These are phyloP conservation scores for Chrysocyon brachyurus DNA, from an alignment of 2,797 vertebrate species.

Conservation along the genomic window DNA sequence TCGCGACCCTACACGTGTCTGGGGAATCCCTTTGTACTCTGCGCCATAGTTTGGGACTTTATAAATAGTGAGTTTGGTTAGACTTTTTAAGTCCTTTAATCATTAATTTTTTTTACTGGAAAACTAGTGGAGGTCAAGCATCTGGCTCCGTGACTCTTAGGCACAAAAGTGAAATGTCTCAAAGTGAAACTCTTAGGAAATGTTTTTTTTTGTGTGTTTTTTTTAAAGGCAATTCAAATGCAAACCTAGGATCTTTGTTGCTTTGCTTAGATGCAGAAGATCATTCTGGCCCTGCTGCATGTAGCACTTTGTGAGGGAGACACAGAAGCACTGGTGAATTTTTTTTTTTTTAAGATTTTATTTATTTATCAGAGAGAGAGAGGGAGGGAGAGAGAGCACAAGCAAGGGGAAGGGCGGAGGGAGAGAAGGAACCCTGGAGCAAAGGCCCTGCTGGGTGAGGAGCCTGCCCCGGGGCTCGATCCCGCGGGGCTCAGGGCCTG, in stretches of 20 bases:
- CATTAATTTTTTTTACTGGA: slow-evolving; percentile 43
- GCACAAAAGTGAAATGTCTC: slow-evolving; percentile 48
- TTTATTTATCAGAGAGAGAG: not conserved
- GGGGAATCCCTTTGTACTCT: not conserved
- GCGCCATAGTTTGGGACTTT: slow-evolving; percentile 8
- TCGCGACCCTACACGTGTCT: not conserved
- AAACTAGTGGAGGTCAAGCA: slow-evolving; percentile 58
- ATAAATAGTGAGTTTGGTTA: slow-evolving; percentile 40
- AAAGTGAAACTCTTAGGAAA: slow-evolving; percentile 48
- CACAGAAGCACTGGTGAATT: not conserved
- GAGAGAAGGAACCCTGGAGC: not conserved
- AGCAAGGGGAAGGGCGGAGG: not conserved
- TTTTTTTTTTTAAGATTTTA: not conserved
- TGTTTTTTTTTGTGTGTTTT: too few species aligned
- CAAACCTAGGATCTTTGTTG: slow-evolving; percentile 55
- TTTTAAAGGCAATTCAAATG: slow-evolving; percentile 41
- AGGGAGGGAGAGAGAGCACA: not conserved
- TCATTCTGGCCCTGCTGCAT: not conserved
- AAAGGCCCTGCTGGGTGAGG: not conserved
- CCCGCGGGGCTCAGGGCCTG: not conserved
- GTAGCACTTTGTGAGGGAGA: not conserved
- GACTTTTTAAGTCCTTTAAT: slow-evolving; percentile 14
- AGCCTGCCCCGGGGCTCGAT: not conserved
- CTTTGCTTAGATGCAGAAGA: not conserved
- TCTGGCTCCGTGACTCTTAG: not conserved